A percentile compares a stretch with the other conserved stretches of the same genome.
Evolutionary conservation across 2,113 vertebrate genomes (phyloP).

Genomic region (Heterochromis multidens): DNA sequence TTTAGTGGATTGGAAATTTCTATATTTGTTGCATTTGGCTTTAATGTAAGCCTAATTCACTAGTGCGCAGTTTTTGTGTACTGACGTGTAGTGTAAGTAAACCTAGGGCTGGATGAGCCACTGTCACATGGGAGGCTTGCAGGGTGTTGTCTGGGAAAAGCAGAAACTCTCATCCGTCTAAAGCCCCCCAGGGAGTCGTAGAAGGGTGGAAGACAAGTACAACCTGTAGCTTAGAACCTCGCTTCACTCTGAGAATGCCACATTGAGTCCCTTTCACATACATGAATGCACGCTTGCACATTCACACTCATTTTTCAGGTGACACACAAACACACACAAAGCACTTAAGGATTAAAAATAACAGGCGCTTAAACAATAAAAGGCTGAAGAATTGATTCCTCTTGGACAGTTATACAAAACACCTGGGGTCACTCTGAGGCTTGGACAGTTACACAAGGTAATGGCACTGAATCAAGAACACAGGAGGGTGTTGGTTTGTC

Average conservation of each 20-base stretch:
- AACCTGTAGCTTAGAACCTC: constrained; percentile 47
- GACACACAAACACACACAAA: constrained; percentile 2
- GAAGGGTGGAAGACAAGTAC: constrained; percentile 66
- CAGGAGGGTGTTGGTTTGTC: background rate
- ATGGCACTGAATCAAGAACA: background rate
- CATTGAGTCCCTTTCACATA: constrained; percentile 16
- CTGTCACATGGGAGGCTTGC: constrained; percentile 30
- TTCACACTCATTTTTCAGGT: background rate
- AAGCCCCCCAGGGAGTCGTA: constrained; percentile 61
- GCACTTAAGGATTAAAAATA: constrained; percentile 65
- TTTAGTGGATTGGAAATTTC: background rate
- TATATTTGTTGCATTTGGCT: background rate
- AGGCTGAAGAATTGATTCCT: constrained; percentile 23
- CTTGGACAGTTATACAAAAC: constrained; percentile 24
- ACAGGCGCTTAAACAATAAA: constrained; percentile 64
- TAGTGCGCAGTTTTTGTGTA: background rate
- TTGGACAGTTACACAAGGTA: constrained; percentile 6
- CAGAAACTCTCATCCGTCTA: constrained; percentile 51
- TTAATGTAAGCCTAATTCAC: background rate
- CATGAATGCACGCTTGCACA: background rate
- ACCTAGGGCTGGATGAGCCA: constrained; percentile 42
- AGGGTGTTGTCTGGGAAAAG: constrained; percentile 82
- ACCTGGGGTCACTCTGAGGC: constrained; percentile 36
- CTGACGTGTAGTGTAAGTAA: background rate
- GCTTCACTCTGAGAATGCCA: constrained; percentile 14